phyloP scores from a whole-genome alignment of 2,113 vertebrate species.

The Jacana jacana region DNA sequence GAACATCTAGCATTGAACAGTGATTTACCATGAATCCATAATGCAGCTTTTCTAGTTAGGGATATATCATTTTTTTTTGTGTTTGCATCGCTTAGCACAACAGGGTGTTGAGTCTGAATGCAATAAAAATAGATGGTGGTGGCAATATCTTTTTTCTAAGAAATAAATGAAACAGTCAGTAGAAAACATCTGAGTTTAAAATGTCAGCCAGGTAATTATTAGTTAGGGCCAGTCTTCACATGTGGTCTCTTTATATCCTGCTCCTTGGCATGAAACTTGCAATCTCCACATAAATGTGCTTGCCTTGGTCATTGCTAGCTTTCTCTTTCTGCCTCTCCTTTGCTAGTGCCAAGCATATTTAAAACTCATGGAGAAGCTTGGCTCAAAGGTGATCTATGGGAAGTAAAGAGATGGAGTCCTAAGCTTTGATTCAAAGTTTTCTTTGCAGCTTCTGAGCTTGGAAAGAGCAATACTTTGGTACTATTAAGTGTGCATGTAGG shows the following conservation, averaged over 20 bases:
- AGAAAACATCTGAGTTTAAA: background rate
- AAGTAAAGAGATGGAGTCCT: background rate
- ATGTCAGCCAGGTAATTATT: background rate
- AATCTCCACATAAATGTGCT: background rate
- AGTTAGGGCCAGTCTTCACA: background rate
- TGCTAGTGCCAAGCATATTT: background rate
- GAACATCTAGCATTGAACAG: background rate
- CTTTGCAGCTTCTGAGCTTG: background rate
- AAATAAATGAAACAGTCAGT: background rate
- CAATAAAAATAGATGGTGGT: background rate
- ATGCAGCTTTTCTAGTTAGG: background rate
- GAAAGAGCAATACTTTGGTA: background rate
- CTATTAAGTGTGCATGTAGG: accelerated
- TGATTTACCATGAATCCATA: background rate
- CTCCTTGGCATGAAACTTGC: background rate
- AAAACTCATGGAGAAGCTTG: background rate
- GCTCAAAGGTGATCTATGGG: background rate
- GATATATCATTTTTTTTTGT: background rate
- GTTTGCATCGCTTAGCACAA: background rate
- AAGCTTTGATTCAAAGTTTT: background rate
- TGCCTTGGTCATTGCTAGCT: background rate
- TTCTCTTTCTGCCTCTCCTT: background rate
- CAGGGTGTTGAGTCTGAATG: background rate
- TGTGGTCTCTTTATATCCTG: background rate
- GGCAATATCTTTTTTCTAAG: background rate